These are phyloP conservation scores for Nettapus auritus DNA, from an alignment of 2,113 vertebrate species.

Conservation along the genomic window DNA sequence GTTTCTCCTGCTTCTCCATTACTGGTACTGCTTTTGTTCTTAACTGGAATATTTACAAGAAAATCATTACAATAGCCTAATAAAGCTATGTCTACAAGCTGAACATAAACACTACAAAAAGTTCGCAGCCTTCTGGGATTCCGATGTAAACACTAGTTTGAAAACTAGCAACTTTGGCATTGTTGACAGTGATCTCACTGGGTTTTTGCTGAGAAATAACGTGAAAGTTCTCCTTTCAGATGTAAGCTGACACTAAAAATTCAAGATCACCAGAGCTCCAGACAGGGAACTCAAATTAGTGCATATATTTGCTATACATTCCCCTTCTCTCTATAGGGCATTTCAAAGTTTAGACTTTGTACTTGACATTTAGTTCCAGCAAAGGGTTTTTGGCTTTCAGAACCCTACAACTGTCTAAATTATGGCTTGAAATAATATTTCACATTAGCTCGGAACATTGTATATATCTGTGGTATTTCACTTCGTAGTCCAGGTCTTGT, in stretches of 20 bases:
- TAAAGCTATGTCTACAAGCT: slow-evolving; percentile 38
- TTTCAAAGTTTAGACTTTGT: background rate
- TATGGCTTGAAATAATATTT: slow-evolving; percentile 76
- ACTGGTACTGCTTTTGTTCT: background rate
- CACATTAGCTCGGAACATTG: slow-evolving; percentile 73
- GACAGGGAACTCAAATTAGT: background rate
- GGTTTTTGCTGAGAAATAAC: background rate
- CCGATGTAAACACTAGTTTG: background rate
- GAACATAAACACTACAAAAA: background rate
- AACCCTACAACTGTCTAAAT: slow-evolving; percentile 55
- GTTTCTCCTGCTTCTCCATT: slow-evolving; percentile 37
- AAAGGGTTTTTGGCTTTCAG: slow-evolving; percentile 14
- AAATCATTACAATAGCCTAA: slow-evolving; percentile 8
- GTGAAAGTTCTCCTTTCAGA: background rate
- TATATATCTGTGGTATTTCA: slow-evolving; percentile 79
- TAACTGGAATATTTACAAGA: slow-evolving; percentile 10
- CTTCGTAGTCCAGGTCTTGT: slow-evolving; percentile 71
- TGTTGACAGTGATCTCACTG: background rate
- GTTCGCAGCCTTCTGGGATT: background rate
- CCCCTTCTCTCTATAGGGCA: background rate
- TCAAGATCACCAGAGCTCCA: background rate
- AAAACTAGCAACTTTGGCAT: background rate
- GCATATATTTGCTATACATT: background rate
- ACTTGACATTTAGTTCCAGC: background rate
- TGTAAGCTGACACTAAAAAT: background rate